These are phyloP conservation scores for Vespertilio murinus DNA, from an alignment of 2,797 vertebrate genomes.

Conservation along the genomic window DNA sequence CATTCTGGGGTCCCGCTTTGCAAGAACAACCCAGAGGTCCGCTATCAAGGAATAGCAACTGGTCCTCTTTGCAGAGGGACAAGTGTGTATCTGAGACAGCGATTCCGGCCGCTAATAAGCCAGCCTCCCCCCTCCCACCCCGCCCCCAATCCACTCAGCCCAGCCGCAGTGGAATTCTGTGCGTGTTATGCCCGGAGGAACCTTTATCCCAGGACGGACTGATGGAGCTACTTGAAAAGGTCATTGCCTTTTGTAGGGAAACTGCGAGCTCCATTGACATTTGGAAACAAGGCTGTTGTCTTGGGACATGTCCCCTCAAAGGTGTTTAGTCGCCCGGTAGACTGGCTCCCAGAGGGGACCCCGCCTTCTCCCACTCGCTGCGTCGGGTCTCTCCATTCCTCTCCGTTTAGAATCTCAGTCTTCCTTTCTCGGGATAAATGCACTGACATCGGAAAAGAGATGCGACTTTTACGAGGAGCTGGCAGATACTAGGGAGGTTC, in stretches of 20 bases:
- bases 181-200: neutral
- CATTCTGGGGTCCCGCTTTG: neutral
- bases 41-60: neutral
- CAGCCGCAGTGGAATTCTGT: neutral
- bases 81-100: neutral
- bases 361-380: fast-evolving
- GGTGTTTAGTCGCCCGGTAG: neutral
- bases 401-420: neutral
- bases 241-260: neutral
- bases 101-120: fast-evolving
- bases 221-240: neutral
- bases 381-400: neutral
- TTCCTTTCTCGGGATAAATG: constrained; percentile 11
- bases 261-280: neutral
- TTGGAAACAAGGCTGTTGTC: neutral
- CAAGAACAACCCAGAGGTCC: neutral
- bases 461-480: constrained; percentile 8
- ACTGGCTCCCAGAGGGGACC: neutral
- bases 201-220: neutral
- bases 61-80: neutral
- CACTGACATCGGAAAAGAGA: constrained; percentile 6
- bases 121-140: no score
- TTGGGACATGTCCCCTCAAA: neutral
- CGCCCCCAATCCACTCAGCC: no score
- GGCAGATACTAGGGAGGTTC: neutral